phyloP scores from a whole-genome alignment of 2,888 invertebrate genomes.

The Chromoteleia sp. region DNA sequence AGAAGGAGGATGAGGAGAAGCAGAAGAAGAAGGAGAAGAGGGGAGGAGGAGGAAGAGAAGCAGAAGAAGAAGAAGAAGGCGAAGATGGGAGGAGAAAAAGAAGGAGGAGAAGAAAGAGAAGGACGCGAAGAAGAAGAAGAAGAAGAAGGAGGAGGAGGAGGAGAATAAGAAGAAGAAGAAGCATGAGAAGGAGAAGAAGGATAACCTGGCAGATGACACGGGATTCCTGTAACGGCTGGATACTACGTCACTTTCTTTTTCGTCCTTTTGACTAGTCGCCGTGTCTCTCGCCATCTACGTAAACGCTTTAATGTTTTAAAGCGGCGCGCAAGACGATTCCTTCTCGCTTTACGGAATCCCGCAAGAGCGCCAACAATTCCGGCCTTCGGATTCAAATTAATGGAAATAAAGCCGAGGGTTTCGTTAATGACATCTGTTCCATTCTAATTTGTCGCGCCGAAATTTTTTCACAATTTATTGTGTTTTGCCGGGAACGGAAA shows the following conservation, averaged over 20 bases:
- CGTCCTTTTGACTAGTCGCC: slow-evolving; percentile 68
- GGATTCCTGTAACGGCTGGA: slow-evolving; percentile 78
- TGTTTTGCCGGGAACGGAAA: too few relatives aligned
- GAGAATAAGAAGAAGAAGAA: slow-evolving; percentile 25
- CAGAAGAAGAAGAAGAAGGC: slow-evolving; percentile 64
- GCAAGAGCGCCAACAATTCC: slow-evolving; percentile 64
- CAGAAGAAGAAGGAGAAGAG: slow-evolving; percentile 22
- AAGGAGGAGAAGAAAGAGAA: too few relatives aligned
- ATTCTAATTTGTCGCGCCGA: slow-evolving; percentile 58
- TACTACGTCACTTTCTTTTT: slow-evolving; percentile 78
- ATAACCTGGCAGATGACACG: slow-evolving; percentile 78
- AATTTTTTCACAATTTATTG: slow-evolving; percentile 51
- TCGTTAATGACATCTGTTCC: slow-evolving; percentile 66
- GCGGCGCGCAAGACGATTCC: slow-evolving; percentile 67
- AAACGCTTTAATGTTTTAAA: slow-evolving; percentile 75
- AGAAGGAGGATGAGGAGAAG: slow-evolving; percentile 53
- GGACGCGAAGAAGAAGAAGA: slow-evolving; percentile 58
- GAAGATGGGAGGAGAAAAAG: slow-evolving; percentile 12
- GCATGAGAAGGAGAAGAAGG: slow-evolving; percentile 64
- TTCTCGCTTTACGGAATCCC: slow-evolving; percentile 69
- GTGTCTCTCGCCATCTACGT: slow-evolving; percentile 68
- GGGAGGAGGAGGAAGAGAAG: too few relatives aligned
- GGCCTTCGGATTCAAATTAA: slow-evolving; percentile 64
- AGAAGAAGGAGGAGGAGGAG: slow-evolving; percentile 9
- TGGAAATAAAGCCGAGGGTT: slow-evolving; percentile 57